Evolutionary conservation across 2,888 invertebrate species (phyloP), one percentile per base, ranked within the genome.

Genomic region (Coronaproctus castanopsis): DNA sequence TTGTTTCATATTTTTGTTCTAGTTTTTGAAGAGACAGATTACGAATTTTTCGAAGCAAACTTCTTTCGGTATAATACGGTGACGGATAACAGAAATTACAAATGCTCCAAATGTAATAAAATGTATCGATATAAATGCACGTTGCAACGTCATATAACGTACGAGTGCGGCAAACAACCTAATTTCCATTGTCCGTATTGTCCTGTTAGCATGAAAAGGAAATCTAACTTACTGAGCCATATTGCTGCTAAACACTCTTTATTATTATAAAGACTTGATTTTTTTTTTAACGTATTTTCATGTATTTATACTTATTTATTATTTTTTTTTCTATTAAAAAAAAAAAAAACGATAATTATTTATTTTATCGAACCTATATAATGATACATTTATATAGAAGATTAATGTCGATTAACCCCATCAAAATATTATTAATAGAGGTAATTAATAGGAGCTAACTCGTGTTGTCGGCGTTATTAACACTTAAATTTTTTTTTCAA

Each of bases 121-220:
- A 57, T 57, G 57, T 61, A 61, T 50, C 57, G 61, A 49, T 57
- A 61, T 51, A 55, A 57, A 23, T 57, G 57, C 21, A 57, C 61
- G 8, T 55, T 61, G 24, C 57, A 57, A 24, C 54, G 61, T 20
- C 61, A 61, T 24, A 57, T 57, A 54, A 61, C 57, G 36, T 61
- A 57, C 55, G 61, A 61, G 55, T 61, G 61, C 49, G 61, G 61
- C n/a, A 61, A 61, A 61, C 57, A 61, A 52, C 61, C 61, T 19
- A 57, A 61, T 50, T 61, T 61, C 54, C 57, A 57, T 57, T 61
- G 61, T 24, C 57, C 57, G 14, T 55, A 55, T 51, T 61, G 61
- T 52, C 55, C 55, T 21, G 57, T 61, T 57, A 57, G 57, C 36
- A 61, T 57, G 55, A 61, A 61, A 57, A 54, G 57, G 10, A 61